phyloP scores from a whole-genome alignment of 2,888 invertebrate genomes.

The Perithous albicinctus region DNA sequence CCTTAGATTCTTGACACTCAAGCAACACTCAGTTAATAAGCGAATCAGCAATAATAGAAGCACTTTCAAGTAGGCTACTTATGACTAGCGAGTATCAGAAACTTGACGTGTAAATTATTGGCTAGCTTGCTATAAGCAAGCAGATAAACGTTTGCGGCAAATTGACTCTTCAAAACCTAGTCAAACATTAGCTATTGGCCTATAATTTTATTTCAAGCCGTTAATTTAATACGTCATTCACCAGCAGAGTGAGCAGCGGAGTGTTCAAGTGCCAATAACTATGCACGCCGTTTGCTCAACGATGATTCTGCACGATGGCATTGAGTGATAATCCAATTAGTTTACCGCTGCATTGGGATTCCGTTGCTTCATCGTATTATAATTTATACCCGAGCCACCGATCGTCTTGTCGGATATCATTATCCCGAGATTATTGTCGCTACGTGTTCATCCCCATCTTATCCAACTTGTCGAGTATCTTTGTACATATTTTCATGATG shows the following conservation, averaged over 20 bases:
- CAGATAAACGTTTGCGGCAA: neutral
- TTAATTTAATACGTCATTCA: neutral
- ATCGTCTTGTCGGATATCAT: conserved; percentile 46
- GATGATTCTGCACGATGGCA: conserved; percentile 47
- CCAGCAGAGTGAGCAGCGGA: neutral
- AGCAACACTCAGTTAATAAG: neutral
- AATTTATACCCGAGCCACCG: conserved; percentile 39
- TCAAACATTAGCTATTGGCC: neutral
- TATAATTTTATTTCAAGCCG: neutral
- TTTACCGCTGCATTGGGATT: conserved; percentile 18
- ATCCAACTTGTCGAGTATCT: conserved; percentile 33
- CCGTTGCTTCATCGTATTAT: conserved; percentile 34
- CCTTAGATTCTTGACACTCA: conserved; percentile 41
- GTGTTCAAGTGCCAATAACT: neutral
- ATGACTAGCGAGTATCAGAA: conserved; percentile 17
- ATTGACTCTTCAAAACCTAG: neutral
- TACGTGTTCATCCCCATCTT: conserved; percentile 43
- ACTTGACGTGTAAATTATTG: neutral
- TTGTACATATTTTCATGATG: conserved; percentile 44
- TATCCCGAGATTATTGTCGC: conserved; percentile 49
- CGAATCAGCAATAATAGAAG: neutral
- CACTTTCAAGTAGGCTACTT: conserved; percentile 25
- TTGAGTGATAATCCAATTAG: conserved; percentile 54
- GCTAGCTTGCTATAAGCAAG: neutral
- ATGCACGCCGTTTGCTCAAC: neutral